A percentile compares a stretch with the other conserved stretches of the same genome.
These are phyloP conservation scores for Crossaster papposus DNA, from an alignment of 53 echinoderm and acorn worm genomes.

Conservation along the genomic window DNA sequence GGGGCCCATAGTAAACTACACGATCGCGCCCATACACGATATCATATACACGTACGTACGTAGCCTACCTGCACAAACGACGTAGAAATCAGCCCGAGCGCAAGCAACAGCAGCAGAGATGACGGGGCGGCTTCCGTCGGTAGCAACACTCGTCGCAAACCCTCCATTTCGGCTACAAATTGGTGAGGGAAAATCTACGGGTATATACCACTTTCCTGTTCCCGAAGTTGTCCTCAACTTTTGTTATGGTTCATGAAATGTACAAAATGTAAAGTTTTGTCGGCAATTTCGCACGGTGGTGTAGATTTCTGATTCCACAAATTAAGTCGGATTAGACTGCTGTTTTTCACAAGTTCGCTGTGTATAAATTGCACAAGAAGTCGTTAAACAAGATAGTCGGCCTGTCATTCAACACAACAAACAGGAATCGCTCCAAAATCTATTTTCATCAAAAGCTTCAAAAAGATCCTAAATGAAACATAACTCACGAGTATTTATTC, in stretches of 20 bases:
- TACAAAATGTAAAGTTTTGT: too few species aligned
- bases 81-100: background rate
- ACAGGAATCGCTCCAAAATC: background rate
- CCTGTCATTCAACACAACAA: background rate
- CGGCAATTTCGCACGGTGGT: too few species aligned
- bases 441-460: too few species aligned
- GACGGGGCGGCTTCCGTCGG: background rate
- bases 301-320: too few species aligned
- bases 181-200: background rate
- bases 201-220: background rate
- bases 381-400: background rate
- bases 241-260: too few species aligned
- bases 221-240: background rate
- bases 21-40: too few species aligned
- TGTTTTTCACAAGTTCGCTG: background rate
- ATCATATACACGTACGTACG: background rate
- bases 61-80: constrained; percentile 8
- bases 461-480: too few species aligned
- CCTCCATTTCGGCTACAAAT: background rate
- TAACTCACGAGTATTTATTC: background rate
- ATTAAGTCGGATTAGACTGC: too few species aligned
- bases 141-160: background rate
- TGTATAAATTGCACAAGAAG: background rate
- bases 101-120: too few species aligned
- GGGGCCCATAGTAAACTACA: too few species aligned